These are phyloP conservation scores for Nothoprocta pentlandii DNA, from an alignment of 2,113 vertebrate genomes.

Conservation along the genomic window DNA sequence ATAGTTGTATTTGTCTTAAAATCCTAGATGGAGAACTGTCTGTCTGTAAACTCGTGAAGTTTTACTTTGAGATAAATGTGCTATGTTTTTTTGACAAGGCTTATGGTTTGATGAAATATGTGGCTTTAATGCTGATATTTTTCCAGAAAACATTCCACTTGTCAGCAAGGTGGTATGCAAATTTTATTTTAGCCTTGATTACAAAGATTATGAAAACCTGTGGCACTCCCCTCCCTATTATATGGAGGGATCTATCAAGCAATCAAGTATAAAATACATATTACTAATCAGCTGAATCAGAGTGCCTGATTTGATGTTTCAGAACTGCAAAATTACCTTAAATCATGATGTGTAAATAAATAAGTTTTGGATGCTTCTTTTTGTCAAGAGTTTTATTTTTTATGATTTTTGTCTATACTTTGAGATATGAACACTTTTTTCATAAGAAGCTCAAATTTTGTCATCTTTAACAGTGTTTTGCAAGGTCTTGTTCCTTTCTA, in stretches of 20 bases:
- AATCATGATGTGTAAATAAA: neutral
- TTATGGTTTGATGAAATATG: slow-evolving; percentile 7
- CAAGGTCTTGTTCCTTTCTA: neutral
- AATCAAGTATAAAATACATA: neutral
- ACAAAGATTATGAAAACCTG: slow-evolving; percentile 1
- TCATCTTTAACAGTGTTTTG: neutral
- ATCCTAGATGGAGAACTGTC: neutral
- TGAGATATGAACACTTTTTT: slow-evolving; percentile 2
- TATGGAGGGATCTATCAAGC: neutral
- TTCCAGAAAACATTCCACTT: neutral
- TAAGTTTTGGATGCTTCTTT: neutral
- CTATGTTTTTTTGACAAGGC: neutral
- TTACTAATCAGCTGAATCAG: neutral
- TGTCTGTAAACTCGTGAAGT: neutral
- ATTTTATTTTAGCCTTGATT: slow-evolving; percentile 61
- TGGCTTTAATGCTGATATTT: neutral
- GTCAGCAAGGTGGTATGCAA: slow-evolving; percentile 40
- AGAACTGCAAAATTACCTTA: neutral
- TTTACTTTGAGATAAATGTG: neutral
- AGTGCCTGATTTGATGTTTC: neutral
- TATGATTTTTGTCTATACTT: neutral
- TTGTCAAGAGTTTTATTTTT: neutral
- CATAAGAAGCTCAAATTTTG: slow-evolving; percentile 7
- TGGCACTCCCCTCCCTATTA: neutral
- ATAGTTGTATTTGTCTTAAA: neutral